A percentile compares a stretch with the other conserved stretches of the same genome.
Evolutionary conservation across 2,797 vertebrate species (phyloP).

Genomic region (Craterocephalus amniculus): DNA sequence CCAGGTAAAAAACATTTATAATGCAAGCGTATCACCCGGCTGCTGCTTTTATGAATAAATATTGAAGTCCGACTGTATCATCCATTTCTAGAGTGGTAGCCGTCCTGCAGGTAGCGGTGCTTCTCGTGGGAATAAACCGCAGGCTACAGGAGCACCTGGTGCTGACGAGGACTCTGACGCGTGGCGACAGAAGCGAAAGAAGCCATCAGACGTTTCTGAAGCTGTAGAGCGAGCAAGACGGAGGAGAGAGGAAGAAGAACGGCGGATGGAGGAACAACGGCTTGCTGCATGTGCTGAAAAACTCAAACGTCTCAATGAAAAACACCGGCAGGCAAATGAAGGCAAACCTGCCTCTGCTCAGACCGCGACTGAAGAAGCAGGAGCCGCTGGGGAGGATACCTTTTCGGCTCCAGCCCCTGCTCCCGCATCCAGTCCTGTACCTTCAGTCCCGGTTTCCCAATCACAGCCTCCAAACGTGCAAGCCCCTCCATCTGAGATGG

Average conservation of each 20-base stretch:
- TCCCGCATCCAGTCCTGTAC: conserved; percentile 57
- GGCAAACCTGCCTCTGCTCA: conserved; percentile 58
- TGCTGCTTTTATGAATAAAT: background rate
- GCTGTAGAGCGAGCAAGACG: conserved; percentile 95
- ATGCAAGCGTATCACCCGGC: background rate
- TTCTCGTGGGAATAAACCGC: conserved; percentile 74
- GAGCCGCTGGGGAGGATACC: conserved; percentile 49
- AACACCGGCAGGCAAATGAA: conserved; percentile 80
- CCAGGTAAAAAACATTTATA: conserved; percentile 82
- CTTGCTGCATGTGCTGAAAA: conserved; percentile 98
- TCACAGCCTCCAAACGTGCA: conserved; percentile 48
- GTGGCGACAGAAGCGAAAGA: conserved; percentile 95
- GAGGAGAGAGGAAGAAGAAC: conserved; percentile 94
- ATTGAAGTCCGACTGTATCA: background rate
- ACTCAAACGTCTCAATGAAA: conserved; percentile 95
- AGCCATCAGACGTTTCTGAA: conserved; percentile 92
- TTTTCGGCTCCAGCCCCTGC: conserved; percentile 37
- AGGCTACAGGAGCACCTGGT: conserved; percentile 72
- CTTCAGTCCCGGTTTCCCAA: conserved; percentile 54
- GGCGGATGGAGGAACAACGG: conserved; percentile 95
- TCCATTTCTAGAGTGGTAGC: conserved; percentile 50
- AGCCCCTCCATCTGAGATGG: conserved; percentile 46
- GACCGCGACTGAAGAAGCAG: conserved; percentile 53
- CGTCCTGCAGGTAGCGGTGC: conserved; percentile 77
- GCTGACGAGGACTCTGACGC: conserved; percentile 92